Evolutionary conservation across 2,888 invertebrate species (phyloP).

Genomic region (Tyria jacobaeae): DNA sequence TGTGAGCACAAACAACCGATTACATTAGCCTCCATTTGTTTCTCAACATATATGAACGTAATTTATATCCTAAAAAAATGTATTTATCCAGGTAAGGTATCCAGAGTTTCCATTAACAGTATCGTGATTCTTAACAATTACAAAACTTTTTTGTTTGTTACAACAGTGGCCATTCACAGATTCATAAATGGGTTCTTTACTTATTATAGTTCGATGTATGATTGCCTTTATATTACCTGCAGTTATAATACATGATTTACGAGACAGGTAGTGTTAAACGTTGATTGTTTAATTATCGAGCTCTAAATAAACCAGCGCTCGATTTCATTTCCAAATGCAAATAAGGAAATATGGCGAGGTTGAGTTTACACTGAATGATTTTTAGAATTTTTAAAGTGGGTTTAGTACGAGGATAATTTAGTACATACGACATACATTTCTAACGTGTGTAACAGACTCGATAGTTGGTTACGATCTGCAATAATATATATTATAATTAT

Average conservation of each 20-base stretch:
- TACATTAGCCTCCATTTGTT: too few species aligned
- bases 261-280: slow-evolving; percentile 62
- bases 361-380: background rate
- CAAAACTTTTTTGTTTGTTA: background rate
- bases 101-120: too few species aligned
- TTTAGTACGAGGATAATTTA: background rate
- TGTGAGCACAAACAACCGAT: too few species aligned
- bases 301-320: slow-evolving; percentile 57
- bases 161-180: background rate
- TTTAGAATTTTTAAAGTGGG: background rate
- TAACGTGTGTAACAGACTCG: too few species aligned
- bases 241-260: slow-evolving; percentile 65
- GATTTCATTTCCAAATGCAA: slow-evolving; percentile 57
- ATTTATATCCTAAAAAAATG: too few species aligned
- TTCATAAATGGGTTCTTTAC: background rate
- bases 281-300: slow-evolving; percentile 70
- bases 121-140: background rate
- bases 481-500: too few species aligned
- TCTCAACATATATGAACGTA: too few species aligned
- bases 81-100: too few species aligned
- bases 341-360: slow-evolving; percentile 51
- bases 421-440: background rate
- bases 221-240: slow-evolving; percentile 45
- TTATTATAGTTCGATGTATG: slow-evolving; percentile 4
- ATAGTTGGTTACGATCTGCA: too few species aligned